Evolutionary conservation across 2,888 invertebrate genomes (phyloP), one percentile per base, ranked within the genome.

Genomic region (Diadegma fenestrale): DNA sequence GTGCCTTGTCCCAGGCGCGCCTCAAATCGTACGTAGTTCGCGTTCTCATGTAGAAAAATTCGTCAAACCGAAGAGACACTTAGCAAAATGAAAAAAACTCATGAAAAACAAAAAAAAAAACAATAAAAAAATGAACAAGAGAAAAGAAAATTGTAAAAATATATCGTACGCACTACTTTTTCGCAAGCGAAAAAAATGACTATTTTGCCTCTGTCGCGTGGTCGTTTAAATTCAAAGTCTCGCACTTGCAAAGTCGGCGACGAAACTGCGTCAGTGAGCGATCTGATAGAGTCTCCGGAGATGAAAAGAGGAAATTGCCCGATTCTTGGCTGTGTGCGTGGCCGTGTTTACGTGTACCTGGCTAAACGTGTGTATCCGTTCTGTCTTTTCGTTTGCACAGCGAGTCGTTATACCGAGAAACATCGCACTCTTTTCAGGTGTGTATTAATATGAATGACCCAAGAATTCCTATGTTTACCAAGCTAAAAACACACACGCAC

Each of bases 371-470:
- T 33, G 33, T 41, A 33, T 63, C n/a, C 37, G 22, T 66, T 33
- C 30, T 54, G 64, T 66, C 66, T 45, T 83, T 79, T 77, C 64
- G 82, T 54, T 81, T 68, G 72, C 78, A 66, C 30, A 54, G 78
- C 80, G 48, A 88, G 87, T 86, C 88, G 87, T 88, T 87, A 87
- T 89, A 90, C 88, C 88, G 86, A 88, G 89, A 90, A 90, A 89
- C 68, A 88, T 86, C 86, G 84, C 64, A 58, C 66, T 73, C 66
- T 88, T 84, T 87, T 89, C 90, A 91, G 91, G 90, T 90, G 91
- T 88, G 88, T 91, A 92, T 92, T 91, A 92, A 92, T 92, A 92
- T 91, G 90, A 92, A 92, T 92, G 92, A 92, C 91, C 82, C 26
- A 91, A 90, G 87, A 73, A 72, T 83, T 69, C 63, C 76, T 63